Percentiles rank a stretch among this genome's conserved stretches.
Evolutionary conservation across 2,797 vertebrate genomes (phyloP).

Genomic region (Malurus splendens): DNA sequence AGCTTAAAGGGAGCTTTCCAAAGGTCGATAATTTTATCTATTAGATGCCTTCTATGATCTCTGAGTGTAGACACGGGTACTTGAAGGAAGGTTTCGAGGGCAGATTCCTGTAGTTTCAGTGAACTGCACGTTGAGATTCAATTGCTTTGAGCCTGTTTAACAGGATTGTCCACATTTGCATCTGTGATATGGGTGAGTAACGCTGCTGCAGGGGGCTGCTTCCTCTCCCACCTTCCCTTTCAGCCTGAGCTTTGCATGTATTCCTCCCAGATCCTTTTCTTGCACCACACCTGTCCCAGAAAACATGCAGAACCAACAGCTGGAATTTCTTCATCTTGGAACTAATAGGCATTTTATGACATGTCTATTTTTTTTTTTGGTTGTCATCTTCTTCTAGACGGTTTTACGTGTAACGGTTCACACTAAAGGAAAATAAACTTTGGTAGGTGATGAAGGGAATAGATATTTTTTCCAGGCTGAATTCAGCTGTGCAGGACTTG

Average conservation of each 20-base stretch:
- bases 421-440: background rate
- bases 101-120: slow-evolving; percentile 4
- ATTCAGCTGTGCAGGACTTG: background rate
- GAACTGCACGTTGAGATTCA: background rate
- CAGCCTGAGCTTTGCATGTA: background rate
- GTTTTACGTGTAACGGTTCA: fast-evolving
- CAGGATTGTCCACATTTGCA: background rate
- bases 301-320: background rate
- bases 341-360: fast-evolving
- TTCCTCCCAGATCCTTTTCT: background rate
- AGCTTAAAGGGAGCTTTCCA: background rate
- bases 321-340: background rate
- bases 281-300: background rate
- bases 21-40: slow-evolving; percentile 1
- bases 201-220: background rate
- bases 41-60: background rate
- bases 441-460: background rate
- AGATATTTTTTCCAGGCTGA: background rate
- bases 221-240: background rate
- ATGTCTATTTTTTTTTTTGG: fast-evolving
- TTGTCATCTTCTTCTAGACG: background rate
- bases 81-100: background rate
- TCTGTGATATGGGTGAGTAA: background rate
- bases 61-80: background rate
- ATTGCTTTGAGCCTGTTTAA: background rate